Base-by-base conservation (phyloP, 1,140 invertebrate genomes). In the Probaryconus sp. region DNA sequence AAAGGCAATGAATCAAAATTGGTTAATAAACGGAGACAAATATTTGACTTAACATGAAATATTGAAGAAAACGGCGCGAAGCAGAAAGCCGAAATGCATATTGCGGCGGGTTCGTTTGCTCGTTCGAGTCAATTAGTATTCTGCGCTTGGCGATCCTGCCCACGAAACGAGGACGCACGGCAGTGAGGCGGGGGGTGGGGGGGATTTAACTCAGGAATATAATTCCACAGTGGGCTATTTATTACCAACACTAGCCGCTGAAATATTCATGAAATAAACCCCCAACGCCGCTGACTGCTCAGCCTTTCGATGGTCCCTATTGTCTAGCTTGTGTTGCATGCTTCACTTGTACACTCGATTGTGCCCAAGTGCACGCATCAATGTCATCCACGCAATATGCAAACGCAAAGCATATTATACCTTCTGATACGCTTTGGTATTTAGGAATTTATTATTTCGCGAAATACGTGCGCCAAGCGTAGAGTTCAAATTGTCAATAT, bases 191-290 rank as follows among this genome's bases (percentile, higher is more conserved):
- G 5, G 37, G 37, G 11, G 28, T 26, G 30, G 42, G 20, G 3
- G 43, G 47, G 30, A 30, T 18, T 75, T 65, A 76, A 67, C 68
- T 77, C 74, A 79, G 70, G 77, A 79, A 79, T 79, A 79, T 79
- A 79, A 79, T 79, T 77, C 69, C 53, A 70, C 51, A 47, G 70
- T 51, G 53, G 58, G 67, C 70, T 79, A 79, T 79, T 79, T 79
- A 79, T 79, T 77, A 72, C 74, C 67, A 79, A 79, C 70, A 72
- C 70, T 76, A 51, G 64, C 45, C 74, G 70, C 58, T 79, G 77
- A 79, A 79, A 79, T 79, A 76, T 79, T 79, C 77, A 79, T 79
- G 77, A 76, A 79, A 76, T 76, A 79, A 76, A 70, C 40, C 65
- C 48, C 61, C 37, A 55, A 50, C 65, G 26, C 3, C 3, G 51